phyloP scores from a whole-genome alignment of 2,888 invertebrate genomes.

The Mermis nigrescens region DNA sequence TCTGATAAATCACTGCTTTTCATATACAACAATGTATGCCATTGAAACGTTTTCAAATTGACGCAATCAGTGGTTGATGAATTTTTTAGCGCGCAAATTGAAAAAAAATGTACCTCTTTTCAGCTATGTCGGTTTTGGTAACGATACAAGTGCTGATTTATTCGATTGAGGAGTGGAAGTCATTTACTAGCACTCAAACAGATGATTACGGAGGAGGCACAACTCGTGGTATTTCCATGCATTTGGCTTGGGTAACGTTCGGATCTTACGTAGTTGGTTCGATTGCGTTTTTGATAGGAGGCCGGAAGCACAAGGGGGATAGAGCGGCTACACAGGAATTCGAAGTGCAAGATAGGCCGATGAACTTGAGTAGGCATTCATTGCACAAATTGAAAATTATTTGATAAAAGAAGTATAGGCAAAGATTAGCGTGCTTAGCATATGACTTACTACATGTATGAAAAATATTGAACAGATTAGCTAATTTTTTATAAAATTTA shows the following conservation, averaged over 20 bases:
- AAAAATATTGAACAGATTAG: no score
- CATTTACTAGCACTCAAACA: conserved; percentile 31
- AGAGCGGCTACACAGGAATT: conserved; percentile 61
- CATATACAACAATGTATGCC: no score
- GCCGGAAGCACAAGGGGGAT: conserved; percentile 61
- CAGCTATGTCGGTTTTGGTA: conserved; percentile 56
- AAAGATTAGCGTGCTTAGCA: no score
- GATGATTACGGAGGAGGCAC: background rate
- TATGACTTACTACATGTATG: no score
- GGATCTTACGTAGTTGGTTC: conserved; percentile 49
- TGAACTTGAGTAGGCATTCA: conserved; percentile 8
- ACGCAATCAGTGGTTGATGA: no score
- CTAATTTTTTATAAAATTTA: no score
- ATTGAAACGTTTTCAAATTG: no score
- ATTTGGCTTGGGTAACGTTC: conserved; percentile 52
- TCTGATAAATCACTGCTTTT: no score
- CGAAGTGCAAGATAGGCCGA: conserved; percentile 61
- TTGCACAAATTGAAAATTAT: no score
- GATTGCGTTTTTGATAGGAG: conserved; percentile 54
- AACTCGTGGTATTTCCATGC: conserved; percentile 42
- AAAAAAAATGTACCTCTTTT: no score
- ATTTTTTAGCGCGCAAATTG: no score
- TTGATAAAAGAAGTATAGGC: no score
- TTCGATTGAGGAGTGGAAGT: conserved; percentile 48
- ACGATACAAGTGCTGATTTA: conserved; percentile 60